These are phyloP conservation scores for Tanypteryx hageni DNA, from an alignment of 2,888 invertebrate species.

Conservation along the genomic window DNA sequence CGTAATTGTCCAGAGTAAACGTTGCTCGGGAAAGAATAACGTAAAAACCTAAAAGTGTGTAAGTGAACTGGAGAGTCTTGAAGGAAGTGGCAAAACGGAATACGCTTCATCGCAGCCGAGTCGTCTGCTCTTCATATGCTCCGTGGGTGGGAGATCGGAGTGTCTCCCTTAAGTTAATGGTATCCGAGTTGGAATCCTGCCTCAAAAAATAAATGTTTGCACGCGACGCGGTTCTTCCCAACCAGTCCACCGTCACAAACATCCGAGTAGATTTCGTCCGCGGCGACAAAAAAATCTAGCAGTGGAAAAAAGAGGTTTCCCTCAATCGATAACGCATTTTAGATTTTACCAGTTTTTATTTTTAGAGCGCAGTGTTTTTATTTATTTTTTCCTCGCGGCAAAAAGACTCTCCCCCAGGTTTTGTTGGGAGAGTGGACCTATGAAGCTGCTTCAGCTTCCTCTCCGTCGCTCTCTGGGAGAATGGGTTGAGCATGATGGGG, in stretches of 20 bases:
- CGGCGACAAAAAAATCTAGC: not conserved
- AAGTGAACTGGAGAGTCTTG: not conserved
- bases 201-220: not conserved
- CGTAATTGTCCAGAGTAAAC: not conserved
- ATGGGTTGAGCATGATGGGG: not conserved
- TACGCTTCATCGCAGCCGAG: not conserved
- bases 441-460: no score
- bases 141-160: not conserved
- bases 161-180: not conserved
- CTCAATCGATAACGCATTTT: not conserved
- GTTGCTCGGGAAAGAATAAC: not conserved
- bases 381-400: no score
- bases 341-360: no score
- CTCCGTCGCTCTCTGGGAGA: not conserved
- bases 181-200: slow-evolving; percentile 7
- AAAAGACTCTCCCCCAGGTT: no score
- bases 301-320: not conserved
- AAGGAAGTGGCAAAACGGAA: not conserved
- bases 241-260: slow-evolving; percentile 15
- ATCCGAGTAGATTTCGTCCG: not conserved
- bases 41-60: not conserved
- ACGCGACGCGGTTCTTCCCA: not conserved
- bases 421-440: no score
- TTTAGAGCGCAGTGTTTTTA: no score
- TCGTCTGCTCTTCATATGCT: not conserved